Evolutionary conservation across 2,113 vertebrate species (phyloP), one percentile per base, ranked within the genome.

Genomic region (Opisthocomus hoazin): DNA sequence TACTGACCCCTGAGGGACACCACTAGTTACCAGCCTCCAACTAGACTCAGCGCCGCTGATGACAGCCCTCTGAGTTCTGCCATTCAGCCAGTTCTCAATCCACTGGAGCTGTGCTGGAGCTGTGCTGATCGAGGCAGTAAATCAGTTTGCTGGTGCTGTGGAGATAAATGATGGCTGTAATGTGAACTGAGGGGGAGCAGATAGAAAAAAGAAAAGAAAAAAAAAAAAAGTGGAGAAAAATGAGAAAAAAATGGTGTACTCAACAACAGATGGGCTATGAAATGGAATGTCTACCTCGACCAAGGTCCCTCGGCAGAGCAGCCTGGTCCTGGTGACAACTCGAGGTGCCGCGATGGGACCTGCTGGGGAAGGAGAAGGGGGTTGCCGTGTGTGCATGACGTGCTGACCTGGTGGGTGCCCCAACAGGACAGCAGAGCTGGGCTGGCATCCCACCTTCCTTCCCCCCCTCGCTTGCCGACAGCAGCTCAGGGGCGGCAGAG

Each of bases 81-180:
- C n/a, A n/a, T n/a, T n/a, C n/a, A n/a, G n/a, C n/a, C n/a, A n/a
- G n/a, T n/a, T n/a, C n/a, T n/a, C n/a, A n/a, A n/a, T n/a, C n/a
- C n/a, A n/a, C n/a, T n/a, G n/a, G n/a, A n/a, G n/a, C n/a, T n/a
- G n/a, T 84, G 81, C 84, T 10, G 20, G 79, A 87, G 45, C 89
- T 70, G 79, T 34, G 10, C 76, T 32, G 78, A 95, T 87, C 3
- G 8, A 69, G 88, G 94, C 78, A 68, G 92, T 97, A 94, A 95
- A 94, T 97, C 94, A 97, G 57, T 69, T 88, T 94, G 61, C 73
- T 2, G n/a, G 74, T 88, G 87, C 56, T 54, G 90, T 61, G 58
- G 94, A 94, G 96, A 97, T 91, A 93, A 97, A 97, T 93, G 90
- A 92, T 79, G 85, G 83, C 76, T 92, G 74, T 96, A 95, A 96